Base-by-base conservation (phyloP, 2,888 invertebrate genomes). In the Drosophila suboccidentalis region DNA sequence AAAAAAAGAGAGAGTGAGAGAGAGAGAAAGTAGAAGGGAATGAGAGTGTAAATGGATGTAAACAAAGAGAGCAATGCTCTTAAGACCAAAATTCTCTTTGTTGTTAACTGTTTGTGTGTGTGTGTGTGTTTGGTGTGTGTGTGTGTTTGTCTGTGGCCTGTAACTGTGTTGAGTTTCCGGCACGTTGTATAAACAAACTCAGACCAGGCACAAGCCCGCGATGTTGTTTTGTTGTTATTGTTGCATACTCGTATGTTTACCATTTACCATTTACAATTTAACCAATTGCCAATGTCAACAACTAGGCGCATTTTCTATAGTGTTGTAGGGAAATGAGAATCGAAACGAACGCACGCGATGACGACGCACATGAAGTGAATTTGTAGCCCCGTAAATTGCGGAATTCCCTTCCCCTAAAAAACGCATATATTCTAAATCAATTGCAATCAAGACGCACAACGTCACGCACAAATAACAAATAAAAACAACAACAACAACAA, bases 101-200 rank as follows among this genome's bases (percentile, higher is more conserved):
- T n/a, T 19, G 44, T 11, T 11, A 11, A 19, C 34, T 34, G 10
- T 13, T 57, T 46, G 32, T 57, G 32, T 57, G 32, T 49, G 49
- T 34, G 34, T 26, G 38, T n/a, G 26, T 17, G 29, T 5, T n/a
- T n/a, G n/a, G 47, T 10, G 29, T 47, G 5, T 58, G 44, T 54
- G 53, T 50, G 54, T 88, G 60, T 72, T 82, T 78, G 77, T 39
- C 59, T 86, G 88, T 72, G 88, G 85, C 70, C 73, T 68, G 68
- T 55, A 58, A 55, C 55, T 55, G 78, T 82, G 88, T 87, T 89
- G 76, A 82, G 63, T 77, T 87, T 89, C 83, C 84, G 89, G 84
- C 77, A 75, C 73, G 81, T 77, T 76, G 89, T 82, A 87, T 89
- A 87, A 87, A 87, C 86, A 87, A 87, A 87, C 88, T 71, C 66